These are phyloP conservation scores for Habroteleia sp. DNA, from an alignment of 2,888 invertebrate species.

Conservation along the genomic window DNA sequence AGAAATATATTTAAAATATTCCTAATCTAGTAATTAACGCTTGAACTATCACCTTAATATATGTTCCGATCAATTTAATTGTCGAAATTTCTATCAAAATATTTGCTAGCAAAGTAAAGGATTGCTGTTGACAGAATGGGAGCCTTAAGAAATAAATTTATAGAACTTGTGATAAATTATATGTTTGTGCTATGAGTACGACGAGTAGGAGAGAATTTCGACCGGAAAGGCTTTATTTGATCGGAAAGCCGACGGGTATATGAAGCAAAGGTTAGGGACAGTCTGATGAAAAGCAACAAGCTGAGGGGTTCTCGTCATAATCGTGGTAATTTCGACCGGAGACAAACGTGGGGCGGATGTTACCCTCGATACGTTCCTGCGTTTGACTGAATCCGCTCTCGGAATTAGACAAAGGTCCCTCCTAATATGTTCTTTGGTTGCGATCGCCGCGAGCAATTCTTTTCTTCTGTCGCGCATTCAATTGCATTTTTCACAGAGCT, in stretches of 20 bases:
- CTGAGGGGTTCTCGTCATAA: slow-evolving; percentile 28
- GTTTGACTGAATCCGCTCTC: slow-evolving; percentile 34
- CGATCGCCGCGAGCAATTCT: slow-evolving; percentile 5
- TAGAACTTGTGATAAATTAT: slow-evolving; percentile 1
- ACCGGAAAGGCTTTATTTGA: slow-evolving; percentile 43
- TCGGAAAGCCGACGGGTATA: slow-evolving; percentile 20
- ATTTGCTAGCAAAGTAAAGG: too few species aligned
- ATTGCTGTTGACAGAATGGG: too few species aligned
- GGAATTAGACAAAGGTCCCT: slow-evolving; percentile 32
- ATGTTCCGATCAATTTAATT: too few species aligned
- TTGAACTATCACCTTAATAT: too few species aligned
- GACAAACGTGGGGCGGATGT: slow-evolving; percentile 18
- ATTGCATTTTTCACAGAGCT: too few species aligned
- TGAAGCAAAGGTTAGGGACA: slow-evolving; percentile 18
- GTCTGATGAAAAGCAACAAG: slow-evolving; percentile 27
- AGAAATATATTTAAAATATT: too few species aligned
- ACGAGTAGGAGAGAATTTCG: too few species aligned
- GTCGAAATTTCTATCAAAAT: too few species aligned
- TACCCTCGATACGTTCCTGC: slow-evolving; percentile 26
- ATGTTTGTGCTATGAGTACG: too few species aligned
- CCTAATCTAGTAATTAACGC: too few species aligned
- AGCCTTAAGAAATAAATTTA: background rate
- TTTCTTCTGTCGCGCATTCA: background rate
- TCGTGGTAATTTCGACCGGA: slow-evolving; percentile 25
- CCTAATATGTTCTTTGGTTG: slow-evolving; percentile 6